A percentile compares a stretch with the other conserved stretches of the same genome.
These are phyloP conservation scores for Petrocephalus schoutedeni DNA, from an alignment of 2,797 vertebrate genomes.

Conservation along the genomic window DNA sequence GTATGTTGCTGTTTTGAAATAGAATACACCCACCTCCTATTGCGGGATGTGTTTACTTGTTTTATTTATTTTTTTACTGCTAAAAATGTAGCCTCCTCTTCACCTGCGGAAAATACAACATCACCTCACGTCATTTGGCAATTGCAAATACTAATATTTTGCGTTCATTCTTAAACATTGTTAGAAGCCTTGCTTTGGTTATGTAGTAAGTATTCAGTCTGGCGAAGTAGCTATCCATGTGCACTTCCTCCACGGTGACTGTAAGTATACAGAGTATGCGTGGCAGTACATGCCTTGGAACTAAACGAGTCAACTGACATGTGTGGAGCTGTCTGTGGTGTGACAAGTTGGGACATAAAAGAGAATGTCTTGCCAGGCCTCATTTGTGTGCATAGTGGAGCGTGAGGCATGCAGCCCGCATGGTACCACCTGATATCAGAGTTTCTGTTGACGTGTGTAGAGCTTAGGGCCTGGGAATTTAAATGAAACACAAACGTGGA, in stretches of 20 bases:
- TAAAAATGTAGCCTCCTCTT: not conserved
- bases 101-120: not conserved
- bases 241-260: not conserved
- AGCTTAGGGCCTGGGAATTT: not conserved
- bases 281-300: not conserved
- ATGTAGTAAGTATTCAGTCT: not conserved
- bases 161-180: not conserved
- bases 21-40: slow-evolving; percentile 6
- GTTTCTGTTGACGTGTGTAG: not conserved
- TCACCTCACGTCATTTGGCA: not conserved
- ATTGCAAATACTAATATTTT: not conserved
- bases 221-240: not conserved
- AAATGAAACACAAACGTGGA: not conserved
- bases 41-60: not conserved
- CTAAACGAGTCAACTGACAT: not conserved
- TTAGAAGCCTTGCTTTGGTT: not conserved
- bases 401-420: not conserved
- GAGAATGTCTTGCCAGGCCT: not conserved
- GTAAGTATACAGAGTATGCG: not conserved
- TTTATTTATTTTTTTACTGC: not conserved
- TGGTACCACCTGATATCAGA: not conserved
- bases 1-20: not conserved
- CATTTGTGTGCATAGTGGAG: not conserved
- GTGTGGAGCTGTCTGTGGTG: not conserved
- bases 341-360: not conserved